Base-by-base conservation (phyloP, 2,888 invertebrate genomes). In the Sthenelais limicola region DNA sequence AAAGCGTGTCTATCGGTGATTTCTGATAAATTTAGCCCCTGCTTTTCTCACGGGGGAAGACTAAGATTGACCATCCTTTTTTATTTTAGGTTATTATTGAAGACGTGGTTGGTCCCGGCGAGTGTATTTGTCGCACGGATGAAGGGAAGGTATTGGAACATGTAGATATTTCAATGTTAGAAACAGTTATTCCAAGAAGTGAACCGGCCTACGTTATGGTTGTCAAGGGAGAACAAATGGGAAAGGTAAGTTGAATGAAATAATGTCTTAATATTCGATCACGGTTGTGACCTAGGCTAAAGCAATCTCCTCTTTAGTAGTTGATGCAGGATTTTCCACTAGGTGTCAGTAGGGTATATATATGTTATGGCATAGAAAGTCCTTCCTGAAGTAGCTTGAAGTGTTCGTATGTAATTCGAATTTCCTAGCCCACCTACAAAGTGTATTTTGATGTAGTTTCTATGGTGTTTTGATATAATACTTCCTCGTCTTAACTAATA, bases 171-270 rank as follows among this genome's bases (percentile, higher is more conserved):
- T 79, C 82, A 21, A 84, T 84, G 81, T 71, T 89, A 58, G 89
- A 89, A 78, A 89, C 89, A 18, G 86, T 89, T 0, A 84, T 89
- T 67, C 89, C 89, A 24, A 82, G 84, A 73, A 72, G 79, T 49
- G 84, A 83, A 26, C 77, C 81, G 26, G 78, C 83, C 12, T 80
- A 83, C 80, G 86, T 89, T 26, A 83, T 86, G 80, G 82, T 89
- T n/a, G 85, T 89, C 9, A 76, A 76, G 70, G 88, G 88, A 9
- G 81, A 83, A 75, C 76, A 87, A 71, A 81, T 77, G 73, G 86
- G 86, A 71, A 82, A 87, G 84, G 85, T 88, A 26, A 54, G 56
- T n/a, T 26, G 15, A 32, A 43, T 12, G n/a, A n/a, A n/a, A n/a
- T n/a, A n/a, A 18, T 43, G 18, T 43, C n/a, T 51, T 26, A 51